phyloP scores from a whole-genome alignment of 2,797 vertebrate species.

The Chrysocyon brachyurus region DNA sequence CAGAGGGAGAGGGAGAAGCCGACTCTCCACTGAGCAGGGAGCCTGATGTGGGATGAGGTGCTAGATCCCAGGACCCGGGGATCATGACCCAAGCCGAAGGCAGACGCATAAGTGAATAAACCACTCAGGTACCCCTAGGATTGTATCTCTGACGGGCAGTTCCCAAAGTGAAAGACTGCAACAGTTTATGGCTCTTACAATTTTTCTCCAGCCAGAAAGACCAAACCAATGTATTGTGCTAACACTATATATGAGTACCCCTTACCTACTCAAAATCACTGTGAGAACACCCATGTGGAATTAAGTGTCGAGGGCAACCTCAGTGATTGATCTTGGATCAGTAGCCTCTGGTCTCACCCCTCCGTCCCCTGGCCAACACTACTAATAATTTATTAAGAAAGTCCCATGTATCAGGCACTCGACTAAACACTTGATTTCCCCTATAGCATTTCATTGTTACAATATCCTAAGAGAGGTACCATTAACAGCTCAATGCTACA shows the following conservation, averaged over 20 bases:
- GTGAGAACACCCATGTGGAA: neutral
- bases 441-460: neutral
- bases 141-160: slow-evolving; percentile 45
- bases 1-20: too few species aligned
- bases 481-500: neutral
- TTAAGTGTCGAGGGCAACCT: neutral
- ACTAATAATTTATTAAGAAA: slow-evolving; percentile 5
- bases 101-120: too few species aligned
- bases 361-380: neutral
- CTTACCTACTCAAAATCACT: neutral
- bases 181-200: neutral
- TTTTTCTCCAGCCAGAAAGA: slow-evolving; percentile 25
- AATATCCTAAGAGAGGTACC: neutral
- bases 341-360: neutral
- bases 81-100: too few species aligned
- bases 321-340: neutral
- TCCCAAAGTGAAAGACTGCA: neutral
- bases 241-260: neutral
- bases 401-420: neutral
- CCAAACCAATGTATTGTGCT: neutral
- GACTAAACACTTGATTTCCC: neutral
- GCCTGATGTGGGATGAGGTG: too few species aligned
- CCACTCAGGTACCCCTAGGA: neutral
- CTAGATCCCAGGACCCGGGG: too few species aligned
- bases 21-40: too few species aligned